Evolutionary conservation across 2,797 vertebrate genomes (phyloP), one percentile per base, ranked within the genome.

Genomic region (Gymnocypris eckloni): DNA sequence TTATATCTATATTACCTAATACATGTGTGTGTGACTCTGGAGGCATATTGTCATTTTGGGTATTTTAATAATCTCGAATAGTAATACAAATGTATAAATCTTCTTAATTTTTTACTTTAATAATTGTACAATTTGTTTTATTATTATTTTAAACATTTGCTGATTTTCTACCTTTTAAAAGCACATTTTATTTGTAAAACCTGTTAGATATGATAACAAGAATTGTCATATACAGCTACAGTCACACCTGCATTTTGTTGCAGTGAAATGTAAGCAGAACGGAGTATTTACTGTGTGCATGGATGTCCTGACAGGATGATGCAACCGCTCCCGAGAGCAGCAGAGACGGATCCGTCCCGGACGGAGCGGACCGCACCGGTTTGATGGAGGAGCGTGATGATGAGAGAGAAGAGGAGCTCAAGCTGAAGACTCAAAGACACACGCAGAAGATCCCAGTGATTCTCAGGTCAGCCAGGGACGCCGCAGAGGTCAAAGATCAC

Each of bases 251-350:
- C 22, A 41, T 43, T 43, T 43, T 10, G 43, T 43, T 43, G 43
- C 43, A 43, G 9, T 43, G 43, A 45, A 45, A 45, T 45, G 9
- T 45, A 45, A 45, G 43, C 9, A 11, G 43, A 45, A 45, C 43
- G 10, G 39, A 41, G 37, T 69, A 28, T 78, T 84, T 45, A 56
- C 50, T 45, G 15, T 69, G 45, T 28, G 41, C 56, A 4, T 59
- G 64, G 22, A 39, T 86, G 7, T 28, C 54, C 33, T 71, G 76
- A 45, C 89, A 89, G 85, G 83, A 87, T 2, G 77, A 84, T 75
- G 64, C n/a, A 16, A 22, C 45, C 2, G 48, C 20, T 10, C 18
- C 48, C n/a, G 45, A 28, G 70, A 45, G 33, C 56, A 86, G 67
- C 18, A 6, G 6, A 45, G 75, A 43, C 12, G 69, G 4, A 16